phyloP scores from a whole-genome alignment of 2,797 vertebrate genomes.

The Catharus ustulatus region DNA sequence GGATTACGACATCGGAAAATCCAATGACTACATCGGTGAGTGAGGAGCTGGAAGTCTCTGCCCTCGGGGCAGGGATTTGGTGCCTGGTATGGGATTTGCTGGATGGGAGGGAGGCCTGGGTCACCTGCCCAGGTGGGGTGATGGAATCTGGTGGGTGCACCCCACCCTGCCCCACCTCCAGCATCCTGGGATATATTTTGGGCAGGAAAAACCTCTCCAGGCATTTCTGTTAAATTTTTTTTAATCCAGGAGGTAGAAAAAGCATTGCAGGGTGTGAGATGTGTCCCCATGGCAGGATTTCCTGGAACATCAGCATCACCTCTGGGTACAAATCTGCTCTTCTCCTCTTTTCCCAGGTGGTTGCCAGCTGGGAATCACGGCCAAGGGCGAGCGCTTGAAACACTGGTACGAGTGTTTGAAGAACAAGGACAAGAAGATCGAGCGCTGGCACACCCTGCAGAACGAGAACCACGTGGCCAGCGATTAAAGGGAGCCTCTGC shows the following conservation, averaged over 20 bases:
- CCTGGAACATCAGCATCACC: background rate
- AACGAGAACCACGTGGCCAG: constrained; percentile 90
- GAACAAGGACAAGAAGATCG: constrained; percentile 98
- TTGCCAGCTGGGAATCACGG: constrained; percentile 93
- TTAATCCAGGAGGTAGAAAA: background rate
- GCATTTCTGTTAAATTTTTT: background rate
- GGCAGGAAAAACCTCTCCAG: background rate
- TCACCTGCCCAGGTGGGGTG: background rate
- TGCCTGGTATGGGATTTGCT: rapidly evolving
- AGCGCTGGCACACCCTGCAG: constrained; percentile 94
- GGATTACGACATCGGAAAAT: constrained; percentile 97
- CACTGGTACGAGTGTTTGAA: constrained; percentile 98
- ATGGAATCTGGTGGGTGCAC: background rate
- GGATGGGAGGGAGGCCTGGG: rapidly evolving
- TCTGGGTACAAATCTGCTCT: background rate
- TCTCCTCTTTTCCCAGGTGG: constrained; percentile 79
- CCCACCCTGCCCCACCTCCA: background rate
- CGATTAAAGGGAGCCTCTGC: constrained; percentile 77
- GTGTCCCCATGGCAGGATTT: rapidly evolving
- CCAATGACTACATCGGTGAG: constrained; percentile 94
- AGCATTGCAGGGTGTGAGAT: rapidly evolving
- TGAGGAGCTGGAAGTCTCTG: background rate
- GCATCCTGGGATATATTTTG: rapidly evolving
- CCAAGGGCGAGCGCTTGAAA: constrained; percentile 95
- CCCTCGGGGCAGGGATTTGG: background rate